A percentile compares a stretch with the other conserved stretches of the same genome.
Conservation (phyloP, 2,797 vertebrate genomes). For the Melanotaenia parkinsoni region DNA sequence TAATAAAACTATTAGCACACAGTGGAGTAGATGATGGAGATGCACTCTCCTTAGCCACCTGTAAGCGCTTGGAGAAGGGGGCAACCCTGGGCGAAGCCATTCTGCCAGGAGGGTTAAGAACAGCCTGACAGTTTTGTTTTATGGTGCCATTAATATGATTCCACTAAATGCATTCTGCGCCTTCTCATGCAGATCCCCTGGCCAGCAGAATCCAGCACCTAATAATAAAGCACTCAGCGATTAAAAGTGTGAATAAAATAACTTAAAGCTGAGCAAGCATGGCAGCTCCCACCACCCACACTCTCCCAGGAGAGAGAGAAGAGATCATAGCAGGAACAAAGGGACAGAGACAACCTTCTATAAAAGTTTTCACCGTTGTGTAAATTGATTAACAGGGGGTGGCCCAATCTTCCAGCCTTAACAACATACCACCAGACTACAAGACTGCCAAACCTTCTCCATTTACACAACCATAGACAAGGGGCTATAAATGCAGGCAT, state of each 20-base stretch:
- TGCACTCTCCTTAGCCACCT: slow-evolving; percentile 82
- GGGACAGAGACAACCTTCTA: slow-evolving; percentile 81
- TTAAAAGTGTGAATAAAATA: slow-evolving; percentile 88
- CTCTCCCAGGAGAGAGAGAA: slow-evolving; percentile 76
- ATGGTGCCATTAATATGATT: slow-evolving; percentile 84
- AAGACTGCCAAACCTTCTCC: slow-evolving; percentile 62
- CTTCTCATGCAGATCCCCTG: slow-evolving; percentile 80
- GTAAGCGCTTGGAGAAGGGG: slow-evolving; percentile 77
- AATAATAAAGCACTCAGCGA: slow-evolving; percentile 88
- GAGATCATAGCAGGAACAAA: slow-evolving; percentile 79
- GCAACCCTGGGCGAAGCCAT: slow-evolving; percentile 69
- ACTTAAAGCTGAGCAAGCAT: slow-evolving; percentile 84
- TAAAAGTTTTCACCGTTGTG: slow-evolving; percentile 80
- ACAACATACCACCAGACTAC: slow-evolving; percentile 61
- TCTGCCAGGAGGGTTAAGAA: slow-evolving; percentile 83
- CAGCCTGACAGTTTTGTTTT: slow-evolving; percentile 84
- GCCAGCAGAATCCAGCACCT: slow-evolving; percentile 82
- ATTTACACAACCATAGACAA: slow-evolving; percentile 43
- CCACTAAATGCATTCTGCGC: slow-evolving; percentile 81
- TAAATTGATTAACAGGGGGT: slow-evolving; percentile 84
- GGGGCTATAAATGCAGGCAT: slow-evolving; percentile 46
- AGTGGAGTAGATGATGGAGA: slow-evolving; percentile 80
- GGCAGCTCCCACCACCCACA: slow-evolving; percentile 82
- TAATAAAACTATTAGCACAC: slow-evolving; percentile 82
- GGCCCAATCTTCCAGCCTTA: slow-evolving; percentile 67